Base-by-base conservation (phyloP, 2,888 invertebrate species). In the Molanna angustata region DNA sequence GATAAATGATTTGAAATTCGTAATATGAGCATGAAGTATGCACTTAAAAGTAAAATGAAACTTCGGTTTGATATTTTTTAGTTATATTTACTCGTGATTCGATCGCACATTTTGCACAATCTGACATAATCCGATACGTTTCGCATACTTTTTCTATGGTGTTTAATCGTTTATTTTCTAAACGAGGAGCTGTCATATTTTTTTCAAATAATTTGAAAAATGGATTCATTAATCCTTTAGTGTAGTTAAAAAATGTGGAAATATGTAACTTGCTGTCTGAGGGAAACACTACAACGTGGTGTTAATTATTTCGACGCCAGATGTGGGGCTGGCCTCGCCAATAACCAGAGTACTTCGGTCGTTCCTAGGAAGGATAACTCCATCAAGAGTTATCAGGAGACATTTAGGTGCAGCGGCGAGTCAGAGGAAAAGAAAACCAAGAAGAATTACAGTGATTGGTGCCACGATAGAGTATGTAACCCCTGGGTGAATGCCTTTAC, bases 401-500 rank as follows among this genome's bases (percentile, higher is more conserved):
- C 68, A 2, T 65, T 67, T 58, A 62, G 65, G 42, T 73, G 72
- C 70, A 69, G 68, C 52, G 61, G 62, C 7, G 49, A 39, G 33
- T 35, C 39, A 52, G 31, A 58, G 50, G 52, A 64, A 31, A 62
- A 64, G 45, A 62, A 66, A 48, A 69, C 69, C 52, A 67, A 69
- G 35, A 71, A 74, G 13, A 73, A 75, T 60, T 68, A 64, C 44
- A 70, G 69, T 32, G 66, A 65, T 64, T 74, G 74, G 71, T 73
- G 69, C 62, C 74, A 74, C 61, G 72, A 73, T 39, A 68, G 71
- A 41, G 59, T 75, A 35, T 72, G 73, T 62, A 67, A 66, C 51
- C 68, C 68, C 68, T 76, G 77, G 77, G 69, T 74, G 60, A 71
- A 71, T 71, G 76, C 76, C 69, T 75, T 76, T 61, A 74, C 77